These are phyloP conservation scores for Taphrorychus bicolor DNA, from an alignment of 2,888 invertebrate genomes.

Conservation along the genomic window DNA sequence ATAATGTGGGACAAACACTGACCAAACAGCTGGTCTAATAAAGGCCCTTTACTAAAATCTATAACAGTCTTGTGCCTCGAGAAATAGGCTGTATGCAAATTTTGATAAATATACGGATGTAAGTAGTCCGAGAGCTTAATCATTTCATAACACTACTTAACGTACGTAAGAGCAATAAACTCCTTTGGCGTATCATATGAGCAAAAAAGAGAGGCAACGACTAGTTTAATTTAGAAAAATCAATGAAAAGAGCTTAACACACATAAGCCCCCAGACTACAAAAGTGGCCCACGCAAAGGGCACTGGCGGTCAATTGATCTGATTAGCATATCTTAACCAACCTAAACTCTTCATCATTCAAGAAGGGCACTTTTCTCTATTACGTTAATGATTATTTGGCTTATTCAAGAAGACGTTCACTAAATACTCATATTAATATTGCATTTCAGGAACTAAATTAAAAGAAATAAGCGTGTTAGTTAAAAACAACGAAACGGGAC, in stretches of 20 bases:
- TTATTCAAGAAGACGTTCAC: no score
- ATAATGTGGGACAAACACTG: neutral
- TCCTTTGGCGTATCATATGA: no score
- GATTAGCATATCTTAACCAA: neutral
- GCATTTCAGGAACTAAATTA: no score
- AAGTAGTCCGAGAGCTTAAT: conserved; percentile 5
- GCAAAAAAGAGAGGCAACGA: no score
- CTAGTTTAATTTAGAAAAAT: no score
- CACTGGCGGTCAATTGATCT: conserved; percentile 18
- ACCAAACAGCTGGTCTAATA: neutral
- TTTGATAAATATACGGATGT: neutral
- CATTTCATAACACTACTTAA: no score
- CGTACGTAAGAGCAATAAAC: neutral
- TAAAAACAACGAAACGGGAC: no score
- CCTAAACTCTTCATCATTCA: no score
- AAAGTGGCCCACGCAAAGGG: conserved; percentile 1
- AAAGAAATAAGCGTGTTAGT: no score
- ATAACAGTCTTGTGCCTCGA: neutral
- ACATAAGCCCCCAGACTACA: conserved; percentile 4
- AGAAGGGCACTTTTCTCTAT: no score
- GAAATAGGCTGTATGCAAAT: conserved; percentile 32
- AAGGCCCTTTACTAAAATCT: neutral
- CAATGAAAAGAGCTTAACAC: no score
- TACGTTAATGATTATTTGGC: neutral
- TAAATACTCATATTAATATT: no score